Evolutionary conservation across 2,113 vertebrate species (phyloP), one percentile per base, ranked within the genome.

Genomic region (Prunella himalayana): DNA sequence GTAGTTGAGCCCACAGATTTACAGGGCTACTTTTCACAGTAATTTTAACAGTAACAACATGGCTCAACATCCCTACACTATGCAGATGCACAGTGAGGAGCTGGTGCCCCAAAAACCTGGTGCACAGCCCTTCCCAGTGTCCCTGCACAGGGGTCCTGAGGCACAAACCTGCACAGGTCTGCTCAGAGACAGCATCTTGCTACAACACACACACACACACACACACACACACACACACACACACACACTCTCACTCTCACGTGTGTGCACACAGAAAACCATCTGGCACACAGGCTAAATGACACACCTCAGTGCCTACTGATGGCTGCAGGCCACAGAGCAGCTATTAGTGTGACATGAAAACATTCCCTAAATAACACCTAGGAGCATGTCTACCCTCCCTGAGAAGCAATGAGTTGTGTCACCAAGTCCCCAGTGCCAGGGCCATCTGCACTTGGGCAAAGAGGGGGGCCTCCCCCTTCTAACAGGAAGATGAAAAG

Each of bases 11-110:
- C 56, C 63, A 68, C n/a, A 53, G 5, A 75, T 79, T 22, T 13
- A 53, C 17, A 92, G 53, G 73, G 84, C 37, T 96, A 28, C 37
- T 90, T 79, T 85, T 50, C 80, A 78, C 84, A 84, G 31, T 51
- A 15, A 54, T 90, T 90, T 90, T 49, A 92, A 81, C 49, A 61
- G 24, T 19, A 82, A 71, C 12, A 75, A 51, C 45, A 37, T 2
- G 9, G 37, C 25, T 86, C 9, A 9, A 51, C 25, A 61, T 30
- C 65, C 51, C 47, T 59, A 13, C 0, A 0, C 69, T 64, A 70
- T 2, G 13, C 35, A 84, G 30, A 63, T 1, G 6, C 44, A 19
- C 49, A 41, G 25, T 24, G 60, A 50, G 3, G 30, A 51, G 13
- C 41, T 27, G 45, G 47, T 31, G 56, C 47, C 51, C 13, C 0